A percentile compares a stretch with the other conserved stretches of the same genome.
Conservation (phyloP, 2,888 invertebrate species). For the Troglohyphantes excavatus region DNA sequence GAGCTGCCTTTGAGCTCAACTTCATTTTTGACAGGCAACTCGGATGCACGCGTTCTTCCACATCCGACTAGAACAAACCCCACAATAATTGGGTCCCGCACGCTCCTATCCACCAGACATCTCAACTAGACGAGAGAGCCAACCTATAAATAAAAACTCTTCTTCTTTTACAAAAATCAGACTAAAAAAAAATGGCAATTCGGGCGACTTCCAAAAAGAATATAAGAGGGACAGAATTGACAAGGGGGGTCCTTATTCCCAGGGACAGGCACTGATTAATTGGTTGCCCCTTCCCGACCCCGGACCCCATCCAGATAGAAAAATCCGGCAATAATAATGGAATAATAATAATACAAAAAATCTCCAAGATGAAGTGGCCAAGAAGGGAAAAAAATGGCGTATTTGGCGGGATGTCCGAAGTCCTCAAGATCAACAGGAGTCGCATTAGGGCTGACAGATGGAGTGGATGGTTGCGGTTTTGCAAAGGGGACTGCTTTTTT, state of each 20-base stretch:
- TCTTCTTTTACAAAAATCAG: background rate
- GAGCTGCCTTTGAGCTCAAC: background rate
- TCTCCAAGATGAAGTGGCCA: background rate
- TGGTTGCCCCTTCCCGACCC: background rate
- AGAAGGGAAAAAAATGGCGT: background rate
- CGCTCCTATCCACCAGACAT: background rate
- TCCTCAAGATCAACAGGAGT: background rate
- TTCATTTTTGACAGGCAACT: background rate
- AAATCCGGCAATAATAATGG: background rate
- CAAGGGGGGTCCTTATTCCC: background rate
- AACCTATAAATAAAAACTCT: background rate
- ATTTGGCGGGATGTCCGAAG: background rate
- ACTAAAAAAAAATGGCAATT: background rate
- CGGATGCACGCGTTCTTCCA: background rate
- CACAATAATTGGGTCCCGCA: constrained; percentile 1
- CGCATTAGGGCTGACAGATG: constrained; percentile 2
- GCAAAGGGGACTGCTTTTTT: background rate
- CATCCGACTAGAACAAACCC: background rate
- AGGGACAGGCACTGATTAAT: constrained; percentile 6
- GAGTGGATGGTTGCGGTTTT: background rate
- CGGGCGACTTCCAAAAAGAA: background rate
- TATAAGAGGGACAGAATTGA: background rate
- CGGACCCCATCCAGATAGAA: background rate
- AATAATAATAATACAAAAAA: background rate
- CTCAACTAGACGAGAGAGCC: background rate